These are phyloP conservation scores for Steatocranus sp. DNA, from an alignment of 2,797 vertebrate species.

Conservation along the genomic window DNA sequence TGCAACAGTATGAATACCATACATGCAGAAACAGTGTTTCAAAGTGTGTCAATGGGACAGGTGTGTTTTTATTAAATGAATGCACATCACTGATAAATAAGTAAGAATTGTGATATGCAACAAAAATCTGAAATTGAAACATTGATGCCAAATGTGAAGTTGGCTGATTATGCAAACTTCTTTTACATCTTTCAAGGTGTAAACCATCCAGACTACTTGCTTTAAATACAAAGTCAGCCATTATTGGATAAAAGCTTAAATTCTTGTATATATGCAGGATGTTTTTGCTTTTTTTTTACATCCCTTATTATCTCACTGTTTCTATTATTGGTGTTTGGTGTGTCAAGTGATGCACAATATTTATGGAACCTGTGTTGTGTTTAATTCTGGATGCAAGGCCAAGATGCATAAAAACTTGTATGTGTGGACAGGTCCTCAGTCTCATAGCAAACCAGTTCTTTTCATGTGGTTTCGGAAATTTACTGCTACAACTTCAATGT, in stretches of 20 bases:
- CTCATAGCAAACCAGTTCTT: neutral
- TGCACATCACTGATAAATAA: neutral
- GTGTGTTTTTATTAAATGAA: neutral
- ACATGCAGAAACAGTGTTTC: neutral
- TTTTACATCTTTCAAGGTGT: rapidly evolving
- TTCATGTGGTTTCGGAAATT: rapidly evolving
- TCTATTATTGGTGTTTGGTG: rapidly evolving
- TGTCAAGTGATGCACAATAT: neutral
- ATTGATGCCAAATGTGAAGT: neutral
- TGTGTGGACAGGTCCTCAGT: rapidly evolving
- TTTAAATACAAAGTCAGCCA: rapidly evolving
- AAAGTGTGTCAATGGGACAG: neutral
- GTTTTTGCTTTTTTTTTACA: neutral
- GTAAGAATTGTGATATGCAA: neutral
- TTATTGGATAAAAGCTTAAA: neutral
- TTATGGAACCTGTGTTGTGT: neutral
- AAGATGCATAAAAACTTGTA: neutral
- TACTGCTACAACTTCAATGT: neutral
- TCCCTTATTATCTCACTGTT: neutral
- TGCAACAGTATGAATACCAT: neutral
- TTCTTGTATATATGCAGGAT: neutral
- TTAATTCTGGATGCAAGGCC: neutral
- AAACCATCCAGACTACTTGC: rapidly evolving
- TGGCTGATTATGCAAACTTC: rapidly evolving
- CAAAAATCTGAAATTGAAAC: neutral